Base-by-base conservation (phyloP, 2,113 vertebrate genomes). In the Lanius ludovicianus region DNA sequence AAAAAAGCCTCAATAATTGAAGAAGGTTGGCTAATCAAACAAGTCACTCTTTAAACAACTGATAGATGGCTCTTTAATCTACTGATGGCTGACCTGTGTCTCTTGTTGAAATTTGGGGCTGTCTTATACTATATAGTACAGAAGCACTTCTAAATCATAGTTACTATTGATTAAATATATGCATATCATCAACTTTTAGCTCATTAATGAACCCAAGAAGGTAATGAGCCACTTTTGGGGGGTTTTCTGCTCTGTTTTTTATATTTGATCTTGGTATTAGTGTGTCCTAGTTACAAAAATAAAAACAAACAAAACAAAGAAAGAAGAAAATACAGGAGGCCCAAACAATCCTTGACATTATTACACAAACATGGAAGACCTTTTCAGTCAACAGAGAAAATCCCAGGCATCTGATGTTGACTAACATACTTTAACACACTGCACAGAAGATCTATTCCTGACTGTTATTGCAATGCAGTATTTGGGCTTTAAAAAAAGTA, bases 101-200 rank as follows among this genome's bases (percentile, higher is more conserved):
- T 75, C 68, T 91, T 53, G 49, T 62, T 87, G 81, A 91, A 89
- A 85, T 57, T 1, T 8, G 11, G 5, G 24, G 9, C 46, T 73
- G 39, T 42, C 35, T 95, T 53, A 31, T 50, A 22, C 25, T 62
- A 14, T 30, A 35, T 62, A 55, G 57, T 37, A 90, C 20, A 93
- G 28, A 75, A 87, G 23, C 31, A 76, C 46, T 91, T 83, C 49
- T 67, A 77, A 85, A 62, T 87, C 62, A 59, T 50, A 90, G 83
- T 81, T 70, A 87, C 5, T 55, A 62, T 85, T 95, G 87, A 95
- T 94, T 91, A 90, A 96, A 93, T 39, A 81, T 9, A 89, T 37
- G 60, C 60, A 71, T 31, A 78, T 71, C 24, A 71, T 73, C 63
- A 91, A 67, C 41, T 91, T 93, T 49, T n/a, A 79, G 53, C 53